phyloP scores from a whole-genome alignment of 2,113 vertebrate species.

The Siniperca knerii region DNA sequence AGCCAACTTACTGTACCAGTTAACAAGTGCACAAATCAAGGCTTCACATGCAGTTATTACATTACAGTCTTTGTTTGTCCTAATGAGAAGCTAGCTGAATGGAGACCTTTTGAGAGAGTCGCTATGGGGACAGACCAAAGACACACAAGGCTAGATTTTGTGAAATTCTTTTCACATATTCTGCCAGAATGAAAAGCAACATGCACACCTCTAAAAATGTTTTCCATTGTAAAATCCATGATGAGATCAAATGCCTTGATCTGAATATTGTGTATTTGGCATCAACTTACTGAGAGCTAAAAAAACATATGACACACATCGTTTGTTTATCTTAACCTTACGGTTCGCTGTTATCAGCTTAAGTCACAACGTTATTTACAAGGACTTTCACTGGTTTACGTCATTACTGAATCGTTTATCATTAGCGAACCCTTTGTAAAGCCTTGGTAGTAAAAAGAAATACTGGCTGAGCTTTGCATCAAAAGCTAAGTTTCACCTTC shows the following conservation, averaged over 20 bases:
- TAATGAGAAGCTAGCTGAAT: slow-evolving; percentile 55
- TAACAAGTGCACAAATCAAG: slow-evolving; percentile 21
- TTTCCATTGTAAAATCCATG: neutral
- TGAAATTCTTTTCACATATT: slow-evolving; percentile 4
- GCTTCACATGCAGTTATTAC: slow-evolving; percentile 23
- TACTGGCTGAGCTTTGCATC: neutral
- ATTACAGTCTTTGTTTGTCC: slow-evolving; percentile 54
- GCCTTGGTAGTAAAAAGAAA: neutral
- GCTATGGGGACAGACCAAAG: slow-evolving; percentile 4
- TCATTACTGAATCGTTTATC: neutral
- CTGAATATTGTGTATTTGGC: neutral
- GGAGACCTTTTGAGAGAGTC: slow-evolving; percentile 18
- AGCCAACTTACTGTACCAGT: neutral
- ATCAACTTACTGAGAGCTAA: neutral
- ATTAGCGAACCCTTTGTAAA: neutral
- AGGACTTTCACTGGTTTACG: neutral
- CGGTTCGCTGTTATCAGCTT: neutral
- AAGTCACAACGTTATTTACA: neutral
- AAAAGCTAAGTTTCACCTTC: neutral
- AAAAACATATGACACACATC: neutral
- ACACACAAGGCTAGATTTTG: slow-evolving; percentile 7
- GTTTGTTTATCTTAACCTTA: neutral
- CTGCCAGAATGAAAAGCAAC: neutral
- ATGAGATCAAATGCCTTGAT: neutral
- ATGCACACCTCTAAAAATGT: neutral